Percentiles rank a stretch among this genome's conserved stretches.
phyloP scores from a whole-genome alignment of 2,888 invertebrate genomes.

The Laothoe populi region DNA sequence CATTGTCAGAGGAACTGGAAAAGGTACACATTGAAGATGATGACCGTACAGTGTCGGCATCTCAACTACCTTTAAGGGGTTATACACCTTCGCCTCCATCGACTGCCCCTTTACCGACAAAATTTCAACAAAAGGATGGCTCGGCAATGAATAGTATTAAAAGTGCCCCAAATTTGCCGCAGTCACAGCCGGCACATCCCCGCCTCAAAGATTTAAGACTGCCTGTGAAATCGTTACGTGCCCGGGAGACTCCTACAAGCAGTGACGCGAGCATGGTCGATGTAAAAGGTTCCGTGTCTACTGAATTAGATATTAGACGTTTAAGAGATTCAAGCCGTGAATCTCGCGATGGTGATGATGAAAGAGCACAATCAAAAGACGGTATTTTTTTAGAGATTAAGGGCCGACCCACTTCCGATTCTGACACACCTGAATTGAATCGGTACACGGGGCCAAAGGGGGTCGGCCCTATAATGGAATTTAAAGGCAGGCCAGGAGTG shows the following conservation, averaged over 20 bases:
- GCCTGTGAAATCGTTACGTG: constrained; percentile 88
- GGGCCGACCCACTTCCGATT: constrained; percentile 87
- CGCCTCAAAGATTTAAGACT: constrained; percentile 90
- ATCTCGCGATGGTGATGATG: constrained; percentile 88
- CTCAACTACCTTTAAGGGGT: constrained; percentile 87
- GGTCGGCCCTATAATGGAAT: constrained; percentile 85
- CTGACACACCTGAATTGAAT: constrained; percentile 83
- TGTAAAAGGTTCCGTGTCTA: constrained; percentile 80
- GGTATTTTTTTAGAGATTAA: constrained; percentile 90
- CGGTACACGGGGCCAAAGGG: constrained; percentile 83
- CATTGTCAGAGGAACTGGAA: constrained; percentile 83
- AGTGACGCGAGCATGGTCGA: constrained; percentile 87
- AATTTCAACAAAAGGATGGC: constrained; percentile 90
- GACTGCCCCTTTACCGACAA: constrained; percentile 92
- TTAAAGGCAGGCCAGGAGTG: constrained; percentile 86
- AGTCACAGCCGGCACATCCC: constrained; percentile 87
- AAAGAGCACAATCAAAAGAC: constrained; percentile 88
- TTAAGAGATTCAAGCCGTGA: constrained; percentile 80
- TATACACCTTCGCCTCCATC: constrained; percentile 94
- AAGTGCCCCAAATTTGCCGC: constrained; percentile 91
- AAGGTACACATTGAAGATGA: constrained; percentile 87
- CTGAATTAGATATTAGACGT: constrained; percentile 80
- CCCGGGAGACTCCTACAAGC: constrained; percentile 85
- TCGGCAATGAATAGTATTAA: constrained; percentile 91
- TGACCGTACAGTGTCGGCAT: constrained; percentile 81